Conservation (phyloP, 2,888 invertebrate genomes). For the Litoditis marina region DNA sequence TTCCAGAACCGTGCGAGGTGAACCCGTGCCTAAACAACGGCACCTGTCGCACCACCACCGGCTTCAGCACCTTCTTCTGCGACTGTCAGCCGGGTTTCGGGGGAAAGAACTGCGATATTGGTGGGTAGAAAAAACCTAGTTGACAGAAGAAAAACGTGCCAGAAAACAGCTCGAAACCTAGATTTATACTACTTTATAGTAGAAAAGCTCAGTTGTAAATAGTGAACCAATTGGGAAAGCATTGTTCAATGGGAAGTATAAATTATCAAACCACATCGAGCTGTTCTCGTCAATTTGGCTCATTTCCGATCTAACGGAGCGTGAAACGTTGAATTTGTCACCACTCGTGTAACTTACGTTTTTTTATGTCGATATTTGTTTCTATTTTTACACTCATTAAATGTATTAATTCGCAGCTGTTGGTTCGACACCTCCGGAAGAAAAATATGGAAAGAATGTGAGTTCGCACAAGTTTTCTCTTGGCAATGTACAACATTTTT, state of each 20-base stretch:
- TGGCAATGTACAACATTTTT: too few species aligned
- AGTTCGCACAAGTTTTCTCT: neutral
- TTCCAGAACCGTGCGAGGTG: slow-evolving; percentile 37
- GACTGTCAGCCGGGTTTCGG: slow-evolving; percentile 53
- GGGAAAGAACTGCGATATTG: slow-evolving; percentile 55
- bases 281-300: too few species aligned
- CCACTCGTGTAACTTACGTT: too few species aligned
- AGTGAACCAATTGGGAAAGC: neutral
- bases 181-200: too few species aligned
- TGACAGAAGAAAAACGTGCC: neutral
- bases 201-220: neutral
- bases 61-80: slow-evolving; percentile 52
- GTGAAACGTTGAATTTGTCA: too few species aligned
- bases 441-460: slow-evolving; percentile 48
- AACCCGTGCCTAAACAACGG: slow-evolving; percentile 59
- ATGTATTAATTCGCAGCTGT: slow-evolving; percentile 29
- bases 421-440: slow-evolving; percentile 35
- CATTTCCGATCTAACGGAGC: too few species aligned
- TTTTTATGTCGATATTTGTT: too few species aligned
- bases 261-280: too few species aligned
- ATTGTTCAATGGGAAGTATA: too few species aligned
- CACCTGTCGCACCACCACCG: slow-evolving; percentile 57
- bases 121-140: slow-evolving; percentile 30
- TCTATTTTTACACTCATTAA: neutral
- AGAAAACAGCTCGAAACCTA: neutral